These are phyloP conservation scores for Camponotus fellah DNA, from an alignment of 2,888 invertebrate species.

Conservation along the genomic window DNA sequence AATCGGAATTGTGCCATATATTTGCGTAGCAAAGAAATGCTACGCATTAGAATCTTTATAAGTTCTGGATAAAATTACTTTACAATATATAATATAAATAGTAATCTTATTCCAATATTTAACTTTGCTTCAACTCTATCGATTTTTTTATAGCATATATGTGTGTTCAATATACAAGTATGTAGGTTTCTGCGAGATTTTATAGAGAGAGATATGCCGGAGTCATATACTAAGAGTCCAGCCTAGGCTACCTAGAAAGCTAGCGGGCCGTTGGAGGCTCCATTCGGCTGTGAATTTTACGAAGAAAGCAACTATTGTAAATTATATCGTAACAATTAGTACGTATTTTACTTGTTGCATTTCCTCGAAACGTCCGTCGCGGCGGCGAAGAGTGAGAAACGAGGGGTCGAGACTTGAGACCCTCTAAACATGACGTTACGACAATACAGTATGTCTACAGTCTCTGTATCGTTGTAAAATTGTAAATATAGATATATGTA, in stretches of 20 bases:
- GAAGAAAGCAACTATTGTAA: conserved; percentile 81
- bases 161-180: neutral
- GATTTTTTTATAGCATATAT: conserved; percentile 1
- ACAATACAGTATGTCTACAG: conserved; percentile 14
- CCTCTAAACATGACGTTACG: conserved; percentile 64
- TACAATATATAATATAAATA: neutral
- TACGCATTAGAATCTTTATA: neutral
- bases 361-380: conserved; percentile 60
- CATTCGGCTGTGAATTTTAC: conserved; percentile 85
- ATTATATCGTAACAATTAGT: conserved; percentile 74
- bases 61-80: neutral
- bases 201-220: neutral
- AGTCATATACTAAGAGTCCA: conserved; percentile 33
- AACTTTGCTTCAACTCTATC: neutral
- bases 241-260: conserved; percentile 77
- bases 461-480: conserved; percentile 61
- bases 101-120: conserved; percentile 2
- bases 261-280: conserved; percentile 80
- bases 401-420: conserved; percentile 46
- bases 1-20: conserved; percentile 34
- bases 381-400: conserved; percentile 64
- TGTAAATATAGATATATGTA: conserved; percentile 71
- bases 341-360: conserved; percentile 66
- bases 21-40: neutral
- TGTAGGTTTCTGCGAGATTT: neutral